Base-by-base conservation (phyloP, 2,888 invertebrate species). In the Stegophylla sp. region DNA sequence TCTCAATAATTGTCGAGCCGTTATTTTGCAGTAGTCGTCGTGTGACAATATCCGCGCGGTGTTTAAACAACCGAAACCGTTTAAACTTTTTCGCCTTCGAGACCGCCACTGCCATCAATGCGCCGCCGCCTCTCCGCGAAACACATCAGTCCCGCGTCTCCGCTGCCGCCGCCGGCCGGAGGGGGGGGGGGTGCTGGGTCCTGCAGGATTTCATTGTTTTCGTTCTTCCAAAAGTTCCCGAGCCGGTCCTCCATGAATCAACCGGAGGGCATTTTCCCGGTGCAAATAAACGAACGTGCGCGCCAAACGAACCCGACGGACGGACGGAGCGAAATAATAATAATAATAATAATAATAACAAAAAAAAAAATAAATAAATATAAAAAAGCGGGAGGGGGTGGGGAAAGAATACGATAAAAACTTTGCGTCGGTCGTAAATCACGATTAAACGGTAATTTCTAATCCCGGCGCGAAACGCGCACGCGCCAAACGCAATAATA, bases 381-480 rank as follows among this genome's bases (percentile, higher is more conserved):
- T n/a, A 48, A 28, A 51, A 20, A 53, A 53, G 7, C 20, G 13
- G 34, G 15, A 7, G 26, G 9, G 13, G 45, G 9, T 1, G n/a
- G 4, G 26, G 10, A 73, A 73, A 61, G 28, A 74, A 45, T 34
- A 63, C 74, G 23, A 63, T 74, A 63, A 74, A 74, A 74, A 74
- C 74, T 74, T 74, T 63, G 1, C 48, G 48, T 43, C 45, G 17
- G n/a, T 63, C 51, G 63, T 74, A 63, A 74, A 74, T 74, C 74
- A 74, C 61, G 74, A 63, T 74, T 74, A 74, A 74, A 74, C 74
- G 63, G 74, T 74, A 74, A 74, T 74, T 74, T 74, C 74, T 74
- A 74, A 74, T 63, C 63, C 74, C 74, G 10, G 23, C 20, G 23
- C 20, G 45, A 63, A 74, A 63, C 74, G 48, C 63, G 48, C 20